Evolutionary conservation across 2,797 vertebrate species (phyloP), one percentile per base, ranked within the genome.

Genomic region (Hemitrygon akajei): DNA sequence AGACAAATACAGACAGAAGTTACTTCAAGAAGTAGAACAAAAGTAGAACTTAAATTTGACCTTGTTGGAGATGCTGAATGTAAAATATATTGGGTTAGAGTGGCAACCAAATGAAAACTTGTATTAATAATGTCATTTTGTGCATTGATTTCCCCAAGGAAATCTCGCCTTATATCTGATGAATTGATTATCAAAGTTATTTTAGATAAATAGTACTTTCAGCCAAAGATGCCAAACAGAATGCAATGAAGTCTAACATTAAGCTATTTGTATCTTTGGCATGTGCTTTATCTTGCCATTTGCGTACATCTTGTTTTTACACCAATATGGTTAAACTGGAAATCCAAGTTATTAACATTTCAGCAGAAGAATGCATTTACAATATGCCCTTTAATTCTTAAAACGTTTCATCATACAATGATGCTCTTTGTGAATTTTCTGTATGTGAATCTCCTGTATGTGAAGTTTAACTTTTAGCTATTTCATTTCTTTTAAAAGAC

Each of bases 201-300:
- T 93, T 93, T 93, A 47, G 91, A 93, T 93, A 93, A 93, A 76
- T 71, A 93, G 40, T 76, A n/a, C 22, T 93, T 76, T 93, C 71
- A 93, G 47, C 12, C 91, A 76, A 66, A 89, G 66, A 58, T 12
- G 34, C 12, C 73, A 71, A 76, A 76, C 40, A 93, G 71, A 93
- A 93, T 93, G 71, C 71, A 76, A 56, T 58, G 66, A 47, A 93
- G 71, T 93, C 76, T 22, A 76, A 56, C 75, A 93, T 93, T 93
- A 76, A 22, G 71, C 56, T 76, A 76, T 73, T 93, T 93, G 91
- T 71, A 93, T 56, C 37, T 34, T 16, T 69, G 63, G 63, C 84
- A 66, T 63, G 27, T 87, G n/a, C 7, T 89, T 69, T 89, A 89
- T 69, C 86, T 89, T 69, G 16, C 86, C 20, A 89, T 25, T 69